phyloP scores from a whole-genome alignment of 2,797 vertebrate species.

The Champsocephalus esox region DNA sequence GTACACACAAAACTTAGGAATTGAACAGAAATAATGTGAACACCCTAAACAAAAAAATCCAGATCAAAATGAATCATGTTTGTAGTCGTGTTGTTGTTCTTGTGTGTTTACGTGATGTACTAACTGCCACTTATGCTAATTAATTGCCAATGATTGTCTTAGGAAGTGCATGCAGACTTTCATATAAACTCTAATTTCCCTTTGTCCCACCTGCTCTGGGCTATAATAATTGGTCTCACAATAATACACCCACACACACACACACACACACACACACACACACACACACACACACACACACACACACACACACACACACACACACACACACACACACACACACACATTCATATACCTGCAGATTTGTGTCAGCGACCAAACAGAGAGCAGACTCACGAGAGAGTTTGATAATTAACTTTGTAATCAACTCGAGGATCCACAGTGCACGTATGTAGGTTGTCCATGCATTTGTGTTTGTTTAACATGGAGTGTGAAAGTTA shows the following conservation, averaged over 20 bases:
- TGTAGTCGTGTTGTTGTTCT: background rate
- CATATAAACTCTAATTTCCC: constrained; percentile 49
- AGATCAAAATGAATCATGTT: background rate
- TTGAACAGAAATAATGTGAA: background rate
- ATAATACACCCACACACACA: too few relatives aligned
- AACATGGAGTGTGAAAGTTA: constrained; percentile 40
- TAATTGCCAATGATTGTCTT: constrained; percentile 56
- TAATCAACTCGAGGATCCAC: constrained; percentile 45
- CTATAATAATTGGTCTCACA: constrained; percentile 45
- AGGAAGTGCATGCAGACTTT: constrained; percentile 48
- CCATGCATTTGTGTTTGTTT: constrained; percentile 3
- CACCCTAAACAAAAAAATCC: too few relatives aligned
- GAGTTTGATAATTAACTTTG: constrained; percentile 74
- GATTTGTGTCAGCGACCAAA: too few relatives aligned
- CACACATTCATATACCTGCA: too few relatives aligned
- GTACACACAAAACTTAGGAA: background rate
- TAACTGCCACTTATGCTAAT: constrained; percentile 45
- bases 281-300: too few relatives aligned
- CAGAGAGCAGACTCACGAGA: constrained; percentile 22
- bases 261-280: too few relatives aligned
- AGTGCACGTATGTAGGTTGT: constrained; percentile 20
- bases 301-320: too few relatives aligned
- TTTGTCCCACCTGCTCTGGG: constrained; percentile 27
- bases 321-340: too few relatives aligned
- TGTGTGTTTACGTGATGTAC: constrained; percentile 18